Evolutionary conservation across 2,888 invertebrate genomes (phyloP).

Genomic region (Platypus cylindrus): DNA sequence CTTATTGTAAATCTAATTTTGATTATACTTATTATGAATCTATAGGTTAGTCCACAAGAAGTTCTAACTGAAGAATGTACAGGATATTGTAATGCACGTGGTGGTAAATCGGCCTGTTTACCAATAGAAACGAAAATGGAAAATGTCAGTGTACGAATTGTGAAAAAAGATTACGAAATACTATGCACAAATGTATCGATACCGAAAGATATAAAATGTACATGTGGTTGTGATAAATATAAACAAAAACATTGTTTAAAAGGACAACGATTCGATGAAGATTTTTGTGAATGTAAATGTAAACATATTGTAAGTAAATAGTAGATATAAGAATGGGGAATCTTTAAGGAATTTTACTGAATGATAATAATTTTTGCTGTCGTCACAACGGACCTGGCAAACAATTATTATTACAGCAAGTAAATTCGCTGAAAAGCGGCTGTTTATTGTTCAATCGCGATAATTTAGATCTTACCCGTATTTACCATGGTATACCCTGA

Average conservation of each 20-base stretch:
- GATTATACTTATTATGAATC: not conserved
- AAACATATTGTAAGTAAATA: conserved; percentile 21
- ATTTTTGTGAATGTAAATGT: conserved; percentile 27
- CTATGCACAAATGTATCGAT: conserved; percentile 24
- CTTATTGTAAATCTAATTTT: not conserved
- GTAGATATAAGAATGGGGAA: no score
- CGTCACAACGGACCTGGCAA: no score
- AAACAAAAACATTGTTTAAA: conserved; percentile 20
- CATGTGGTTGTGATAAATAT: conserved; percentile 24
- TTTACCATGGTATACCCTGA: no score
- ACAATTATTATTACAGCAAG: no score
- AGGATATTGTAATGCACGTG: conserved; percentile 25
- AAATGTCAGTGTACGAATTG: conserved; percentile 21
- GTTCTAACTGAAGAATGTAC: conserved; percentile 27
- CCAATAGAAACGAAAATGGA: conserved; percentile 17
- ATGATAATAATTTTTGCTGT: no score
- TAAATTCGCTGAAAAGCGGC: no score
- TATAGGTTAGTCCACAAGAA: conserved; percentile 25
- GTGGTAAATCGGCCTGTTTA: conserved; percentile 23
- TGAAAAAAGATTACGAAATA: conserved; percentile 3
- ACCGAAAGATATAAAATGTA: conserved; percentile 25
- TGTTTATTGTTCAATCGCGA: no score
- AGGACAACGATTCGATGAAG: conserved; percentile 24
- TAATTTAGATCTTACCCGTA: no score
- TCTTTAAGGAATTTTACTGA: no score